phyloP scores from a whole-genome alignment of 2,888 invertebrate genomes.

The Campoletis raptor region DNA sequence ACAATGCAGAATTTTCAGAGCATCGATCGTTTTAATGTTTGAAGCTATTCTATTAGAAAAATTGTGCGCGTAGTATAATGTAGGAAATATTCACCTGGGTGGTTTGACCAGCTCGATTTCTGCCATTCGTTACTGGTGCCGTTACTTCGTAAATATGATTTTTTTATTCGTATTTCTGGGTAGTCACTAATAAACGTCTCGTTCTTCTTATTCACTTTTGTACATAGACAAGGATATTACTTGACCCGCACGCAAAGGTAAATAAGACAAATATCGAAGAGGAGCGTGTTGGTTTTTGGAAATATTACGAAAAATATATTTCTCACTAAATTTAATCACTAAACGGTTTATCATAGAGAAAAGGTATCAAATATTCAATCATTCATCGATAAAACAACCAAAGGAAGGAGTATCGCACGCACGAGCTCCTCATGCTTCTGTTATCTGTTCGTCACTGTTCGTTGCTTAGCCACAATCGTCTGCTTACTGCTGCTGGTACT shows the following conservation, averaged over 20 bases:
- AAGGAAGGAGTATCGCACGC: not conserved
- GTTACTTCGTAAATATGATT: slow-evolving; percentile 4
- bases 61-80: not conserved
- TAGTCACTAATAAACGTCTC: slow-evolving; percentile 20
- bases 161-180: slow-evolving; percentile 13
- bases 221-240: not conserved
- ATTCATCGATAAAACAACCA: slow-evolving; percentile 26
- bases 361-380: slow-evolving; percentile 8
- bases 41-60: not conserved
- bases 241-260: not conserved
- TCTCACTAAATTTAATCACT: not conserved
- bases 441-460: slow-evolving; percentile 48
- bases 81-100: slow-evolving; percentile 50
- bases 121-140: slow-evolving; percentile 55
- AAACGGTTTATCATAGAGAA: slow-evolving; percentile 4
- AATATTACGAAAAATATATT: not conserved
- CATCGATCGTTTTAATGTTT: not conserved
- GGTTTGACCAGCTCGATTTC: slow-evolving; percentile 58
- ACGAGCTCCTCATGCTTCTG: slow-evolving; percentile 36
- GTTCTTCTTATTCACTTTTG: slow-evolving; percentile 13
- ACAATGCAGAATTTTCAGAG: not conserved
- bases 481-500: slow-evolving; percentile 39
- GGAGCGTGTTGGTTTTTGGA: not conserved
- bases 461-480: slow-evolving; percentile 51
- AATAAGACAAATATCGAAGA: not conserved